phyloP scores from a whole-genome alignment of 2,113 vertebrate genomes.

The Macroglossus sobrinus region DNA sequence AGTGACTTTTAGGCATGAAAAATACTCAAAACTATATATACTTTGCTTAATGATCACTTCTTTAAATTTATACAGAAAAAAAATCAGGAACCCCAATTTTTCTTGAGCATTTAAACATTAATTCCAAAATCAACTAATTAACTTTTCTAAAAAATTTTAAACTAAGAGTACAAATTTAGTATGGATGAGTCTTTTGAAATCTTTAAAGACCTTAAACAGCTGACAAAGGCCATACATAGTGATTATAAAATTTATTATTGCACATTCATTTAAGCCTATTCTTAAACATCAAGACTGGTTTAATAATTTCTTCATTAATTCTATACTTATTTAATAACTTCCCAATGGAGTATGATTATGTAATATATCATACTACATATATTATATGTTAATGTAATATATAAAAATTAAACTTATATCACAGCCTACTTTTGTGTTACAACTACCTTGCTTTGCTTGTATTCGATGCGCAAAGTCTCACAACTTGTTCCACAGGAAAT shows the following conservation, averaged over 20 bases:
- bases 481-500: not conserved
- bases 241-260: conserved; percentile 13
- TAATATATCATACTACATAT: not conserved
- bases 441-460: not conserved
- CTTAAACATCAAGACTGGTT: not conserved
- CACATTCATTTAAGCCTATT: not conserved
- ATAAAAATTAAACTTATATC: not conserved
- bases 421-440: not conserved
- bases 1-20: not conserved
- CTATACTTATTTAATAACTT: not conserved
- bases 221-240: not conserved
- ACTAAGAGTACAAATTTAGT: not conserved
- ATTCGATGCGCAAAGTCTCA: not conserved
- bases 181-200: not conserved
- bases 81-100: not conserved
- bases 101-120: conserved; percentile 22
- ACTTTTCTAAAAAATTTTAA: conserved; percentile 34
- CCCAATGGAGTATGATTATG: not conserved
- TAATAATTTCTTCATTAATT: not conserved
- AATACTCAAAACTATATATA: not conserved
- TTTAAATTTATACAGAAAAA: conserved; percentile 40
- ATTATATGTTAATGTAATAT: no score
- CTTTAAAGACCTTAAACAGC: not conserved
- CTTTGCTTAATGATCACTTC: conserved; percentile 13
- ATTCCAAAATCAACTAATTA: conserved; percentile 8